Evolutionary conservation across 1,140 invertebrate genomes (phyloP).

Genomic region (Triops longicaudatus): DNA sequence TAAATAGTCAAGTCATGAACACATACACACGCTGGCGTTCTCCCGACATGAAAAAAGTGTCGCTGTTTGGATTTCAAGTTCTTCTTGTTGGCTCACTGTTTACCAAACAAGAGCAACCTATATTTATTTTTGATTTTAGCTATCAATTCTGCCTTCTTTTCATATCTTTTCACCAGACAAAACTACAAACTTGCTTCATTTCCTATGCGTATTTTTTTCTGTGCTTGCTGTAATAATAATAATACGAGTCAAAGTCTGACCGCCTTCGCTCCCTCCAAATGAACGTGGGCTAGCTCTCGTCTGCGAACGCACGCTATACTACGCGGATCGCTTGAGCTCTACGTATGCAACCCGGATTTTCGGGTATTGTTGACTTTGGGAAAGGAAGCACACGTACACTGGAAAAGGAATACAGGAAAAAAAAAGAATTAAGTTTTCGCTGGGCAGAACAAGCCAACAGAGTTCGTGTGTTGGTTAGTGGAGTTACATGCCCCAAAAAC

Average conservation of each 20-base stretch:
- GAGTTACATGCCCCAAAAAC: background rate
- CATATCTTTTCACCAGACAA: background rate
- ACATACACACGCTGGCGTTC: background rate
- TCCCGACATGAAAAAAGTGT: background rate
- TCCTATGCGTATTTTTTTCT: background rate
- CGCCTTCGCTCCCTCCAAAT: background rate
- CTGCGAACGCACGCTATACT: background rate
- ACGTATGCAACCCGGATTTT: background rate
- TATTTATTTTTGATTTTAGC: background rate
- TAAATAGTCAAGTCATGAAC: constrained; percentile 15
- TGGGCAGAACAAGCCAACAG: background rate
- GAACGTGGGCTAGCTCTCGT: background rate
- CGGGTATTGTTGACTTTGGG: constrained; percentile 5
- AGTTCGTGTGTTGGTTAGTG: background rate
- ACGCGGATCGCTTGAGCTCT: background rate
- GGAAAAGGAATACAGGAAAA: background rate
- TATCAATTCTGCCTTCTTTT: background rate
- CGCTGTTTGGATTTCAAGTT: background rate
- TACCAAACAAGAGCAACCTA: background rate
- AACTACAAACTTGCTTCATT: background rate
- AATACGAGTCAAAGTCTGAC: background rate
- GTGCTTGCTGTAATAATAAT: constrained; percentile 8
- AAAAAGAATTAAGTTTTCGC: background rate
- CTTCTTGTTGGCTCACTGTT: constrained; percentile 6
- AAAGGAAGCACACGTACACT: background rate